Percentiles rank a stretch among this genome's conserved stretches.
Conservation (phyloP, 2,888 invertebrate species). For the Nomada ferruginata region DNA sequence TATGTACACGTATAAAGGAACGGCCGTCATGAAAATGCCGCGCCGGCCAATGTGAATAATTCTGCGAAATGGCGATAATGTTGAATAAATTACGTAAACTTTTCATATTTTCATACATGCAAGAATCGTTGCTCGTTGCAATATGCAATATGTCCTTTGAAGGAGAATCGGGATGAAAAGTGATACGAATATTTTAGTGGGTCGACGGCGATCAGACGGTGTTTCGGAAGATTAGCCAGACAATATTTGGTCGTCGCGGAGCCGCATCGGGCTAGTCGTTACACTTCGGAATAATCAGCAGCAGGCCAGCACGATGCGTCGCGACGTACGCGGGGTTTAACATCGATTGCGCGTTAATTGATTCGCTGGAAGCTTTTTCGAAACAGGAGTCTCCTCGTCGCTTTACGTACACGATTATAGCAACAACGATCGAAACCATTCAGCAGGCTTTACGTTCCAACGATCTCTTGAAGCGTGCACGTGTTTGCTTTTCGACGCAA, state of each 20-base stretch:
- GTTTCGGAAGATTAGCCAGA: constrained; percentile 22
- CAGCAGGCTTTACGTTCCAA: not conserved
- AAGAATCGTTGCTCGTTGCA: not conserved
- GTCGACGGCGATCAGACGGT: not conserved
- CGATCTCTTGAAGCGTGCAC: not conserved
- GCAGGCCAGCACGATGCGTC: not conserved
- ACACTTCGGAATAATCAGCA: constrained; percentile 4
- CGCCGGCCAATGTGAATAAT: not conserved
- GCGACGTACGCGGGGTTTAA: not conserved
- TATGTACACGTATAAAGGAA: too few relatives aligned
- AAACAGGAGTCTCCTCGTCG: not conserved
- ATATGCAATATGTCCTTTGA: too few relatives aligned
- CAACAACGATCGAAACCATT: not conserved
- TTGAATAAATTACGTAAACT: not conserved
- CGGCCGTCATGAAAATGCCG: not conserved
- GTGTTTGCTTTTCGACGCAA: too few relatives aligned
- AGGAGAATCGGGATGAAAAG: too few relatives aligned
- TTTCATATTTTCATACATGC: not conserved
- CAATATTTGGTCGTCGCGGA: not conserved
- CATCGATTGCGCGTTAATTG: constrained; percentile 6
- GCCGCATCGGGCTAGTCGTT: not conserved
- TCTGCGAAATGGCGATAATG: not conserved
- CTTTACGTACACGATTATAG: not conserved
- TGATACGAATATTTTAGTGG: too few relatives aligned
- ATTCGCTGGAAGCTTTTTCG: not conserved